Evolutionary conservation across 2,113 vertebrate species (phyloP), one percentile per base, ranked within the genome.

Genomic region (Gymnogyps californianus): DNA sequence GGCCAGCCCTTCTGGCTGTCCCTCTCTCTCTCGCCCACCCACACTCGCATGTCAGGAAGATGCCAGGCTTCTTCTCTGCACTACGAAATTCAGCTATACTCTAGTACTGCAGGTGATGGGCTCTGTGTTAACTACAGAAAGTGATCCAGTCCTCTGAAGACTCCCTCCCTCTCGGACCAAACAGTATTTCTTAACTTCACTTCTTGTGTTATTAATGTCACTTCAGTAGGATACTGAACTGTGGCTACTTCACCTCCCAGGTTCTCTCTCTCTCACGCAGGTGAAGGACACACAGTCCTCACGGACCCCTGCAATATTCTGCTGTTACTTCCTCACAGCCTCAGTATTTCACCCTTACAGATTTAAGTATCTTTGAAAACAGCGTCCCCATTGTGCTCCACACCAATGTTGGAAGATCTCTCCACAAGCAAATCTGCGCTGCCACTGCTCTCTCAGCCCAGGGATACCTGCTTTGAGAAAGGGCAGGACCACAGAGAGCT

Each of bases 331-430:
- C 47, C 61, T 84, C 83, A 59, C 32, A 54, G 18, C 15, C n/a
- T 78, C 42, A 85, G 9, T 61, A 62, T 74, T 83, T 61, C 5
- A 0, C 34, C 62, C 16, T 38, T 46, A 65, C 11, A 77, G 74
- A 57, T 49, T 44, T 32, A 71, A 69, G 18, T 28, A 5, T 13
- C 49, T 75, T 75, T 84, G 36, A 75, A 78, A 87, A 59, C 44
- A 96, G 44, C 0, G 0, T 62, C 16, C 34, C n/a, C 11, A 1
- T 2, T 52, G 55, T 0, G 0, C 32, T 69, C 83, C 26, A 42
- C 9, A 10, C 10, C 80, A 31, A 7, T 4, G 29, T 5, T 42
- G 71, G 49, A 83, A 86, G 44, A 49, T 66, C n/a, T 32, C 66
- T 28, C 29, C 1, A 2, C 46, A 44, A 74, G 72, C 64, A 71